Conservation (phyloP, 2,797 vertebrate species). For the Acrossocheilus fasciatus region DNA sequence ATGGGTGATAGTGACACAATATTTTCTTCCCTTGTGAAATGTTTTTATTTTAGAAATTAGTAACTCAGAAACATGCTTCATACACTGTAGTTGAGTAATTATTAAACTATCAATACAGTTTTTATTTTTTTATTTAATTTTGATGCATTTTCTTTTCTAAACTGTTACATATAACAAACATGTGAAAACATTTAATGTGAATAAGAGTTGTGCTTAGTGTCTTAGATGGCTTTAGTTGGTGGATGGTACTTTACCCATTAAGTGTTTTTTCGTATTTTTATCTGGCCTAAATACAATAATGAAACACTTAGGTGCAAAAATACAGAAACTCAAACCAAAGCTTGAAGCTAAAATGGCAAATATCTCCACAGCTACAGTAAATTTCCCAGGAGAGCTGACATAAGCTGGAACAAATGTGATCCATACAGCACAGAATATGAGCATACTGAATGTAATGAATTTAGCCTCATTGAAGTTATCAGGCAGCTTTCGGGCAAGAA, state of each 20-base stretch:
- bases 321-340: slow-evolving; percentile 62
- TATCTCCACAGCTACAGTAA: slow-evolving; percentile 17
- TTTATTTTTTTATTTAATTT: too few relatives aligned
- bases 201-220: not conserved
- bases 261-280: slow-evolving; percentile 65
- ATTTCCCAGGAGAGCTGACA: slow-evolving; percentile 6
- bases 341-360: slow-evolving; percentile 61
- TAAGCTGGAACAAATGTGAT: slow-evolving; percentile 5
- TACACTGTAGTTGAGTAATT: too few relatives aligned
- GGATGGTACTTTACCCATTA: slow-evolving; percentile 60
- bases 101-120: too few relatives aligned
- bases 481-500: slow-evolving; percentile 59
- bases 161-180: too few relatives aligned
- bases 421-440: slow-evolving; percentile 34
- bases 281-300: slow-evolving; percentile 67
- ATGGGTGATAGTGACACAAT: too few relatives aligned
- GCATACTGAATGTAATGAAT: slow-evolving; percentile 69
- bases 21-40: too few relatives aligned
- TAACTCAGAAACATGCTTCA: too few relatives aligned
- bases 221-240: not conserved
- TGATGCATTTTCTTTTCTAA: too few relatives aligned
- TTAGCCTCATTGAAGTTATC: slow-evolving; percentile 65
- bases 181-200: not conserved
- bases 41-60: too few relatives aligned
- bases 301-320: slow-evolving; percentile 68